Evolutionary conservation across 2,113 vertebrate species (phyloP).

Genomic region (Sclerurus mexicanus): DNA sequence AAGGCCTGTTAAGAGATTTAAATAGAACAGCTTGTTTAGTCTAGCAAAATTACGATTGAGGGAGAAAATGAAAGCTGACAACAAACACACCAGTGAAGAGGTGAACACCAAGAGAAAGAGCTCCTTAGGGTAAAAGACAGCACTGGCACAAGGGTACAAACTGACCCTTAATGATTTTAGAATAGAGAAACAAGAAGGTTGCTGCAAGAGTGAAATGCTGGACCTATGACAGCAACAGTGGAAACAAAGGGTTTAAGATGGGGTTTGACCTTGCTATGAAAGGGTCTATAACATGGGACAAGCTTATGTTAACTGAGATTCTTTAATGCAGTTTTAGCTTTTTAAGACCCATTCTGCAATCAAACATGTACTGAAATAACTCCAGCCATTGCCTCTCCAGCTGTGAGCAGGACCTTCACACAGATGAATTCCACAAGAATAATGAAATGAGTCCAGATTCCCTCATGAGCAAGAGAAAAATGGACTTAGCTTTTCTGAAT

Average conservation of each 20-base stretch:
- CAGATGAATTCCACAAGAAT: neutral
- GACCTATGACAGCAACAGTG: neutral
- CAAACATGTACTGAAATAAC: neutral
- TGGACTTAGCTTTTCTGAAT: neutral
- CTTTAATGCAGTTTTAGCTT: neutral
- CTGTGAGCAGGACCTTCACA: slow-evolving; percentile 3
- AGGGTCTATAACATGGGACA: neutral
- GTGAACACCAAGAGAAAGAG: neutral
- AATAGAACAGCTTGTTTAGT: slow-evolving; percentile 37
- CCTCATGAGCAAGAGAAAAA: neutral
- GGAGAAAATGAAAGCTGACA: neutral
- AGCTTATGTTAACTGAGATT: neutral
- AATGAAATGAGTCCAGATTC: neutral
- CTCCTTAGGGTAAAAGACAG: slow-evolving; percentile 8
- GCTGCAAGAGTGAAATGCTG: neutral
- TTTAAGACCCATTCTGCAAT: slow-evolving; percentile 6
- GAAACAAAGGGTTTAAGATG: neutral
- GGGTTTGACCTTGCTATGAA: neutral
- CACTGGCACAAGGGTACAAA: neutral
- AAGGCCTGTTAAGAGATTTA: slow-evolving; percentile 1
- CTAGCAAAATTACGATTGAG: neutral
- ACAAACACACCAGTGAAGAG: neutral
- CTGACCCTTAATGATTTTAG: neutral
- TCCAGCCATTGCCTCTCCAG: neutral
- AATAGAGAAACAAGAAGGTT: neutral